Conservation (phyloP, 1,140 invertebrate genomes). For the Drosophila oshimai region DNA sequence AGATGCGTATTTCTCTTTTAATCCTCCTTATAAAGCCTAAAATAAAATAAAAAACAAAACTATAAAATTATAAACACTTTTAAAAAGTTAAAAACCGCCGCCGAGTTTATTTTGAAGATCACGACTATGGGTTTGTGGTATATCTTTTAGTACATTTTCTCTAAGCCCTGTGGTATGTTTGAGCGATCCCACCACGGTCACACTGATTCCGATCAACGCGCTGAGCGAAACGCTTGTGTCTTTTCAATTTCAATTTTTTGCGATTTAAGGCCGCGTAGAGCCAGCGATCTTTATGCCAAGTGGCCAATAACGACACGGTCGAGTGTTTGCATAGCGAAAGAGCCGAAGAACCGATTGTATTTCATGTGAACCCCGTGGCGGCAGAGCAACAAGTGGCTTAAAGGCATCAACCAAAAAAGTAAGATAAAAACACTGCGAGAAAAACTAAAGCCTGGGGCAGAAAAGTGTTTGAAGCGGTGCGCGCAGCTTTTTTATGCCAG, state of each 20-base stretch:
- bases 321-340: not conserved
- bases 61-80: no score
- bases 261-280: conserved; percentile 3
- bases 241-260: conserved; percentile 21
- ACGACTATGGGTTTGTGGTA: not conserved
- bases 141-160: not conserved
- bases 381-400: conserved; percentile 35
- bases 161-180: not conserved
- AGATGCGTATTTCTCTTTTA: no score
- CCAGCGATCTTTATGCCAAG: conserved; percentile 15
- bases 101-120: no score
- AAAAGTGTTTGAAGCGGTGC: conserved; percentile 2
- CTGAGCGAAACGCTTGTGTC: conserved; percentile 23
- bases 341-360: not conserved
- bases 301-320: not conserved
- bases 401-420: conserved; percentile 18
- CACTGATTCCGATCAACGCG: conserved; percentile 27
- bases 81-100: no score
- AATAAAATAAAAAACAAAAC: no score
- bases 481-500: conserved; percentile 25
- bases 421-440: conserved; percentile 1
- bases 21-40: no score
- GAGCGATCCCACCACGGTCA: not conserved
- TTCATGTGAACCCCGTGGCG: conserved; percentile 16
- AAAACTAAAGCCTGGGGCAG: not conserved